A percentile compares a stretch with the other conserved stretches of the same genome.
These are phyloP conservation scores for Sebastes minor DNA, from an alignment of 2,797 vertebrate genomes.

Conservation along the genomic window DNA sequence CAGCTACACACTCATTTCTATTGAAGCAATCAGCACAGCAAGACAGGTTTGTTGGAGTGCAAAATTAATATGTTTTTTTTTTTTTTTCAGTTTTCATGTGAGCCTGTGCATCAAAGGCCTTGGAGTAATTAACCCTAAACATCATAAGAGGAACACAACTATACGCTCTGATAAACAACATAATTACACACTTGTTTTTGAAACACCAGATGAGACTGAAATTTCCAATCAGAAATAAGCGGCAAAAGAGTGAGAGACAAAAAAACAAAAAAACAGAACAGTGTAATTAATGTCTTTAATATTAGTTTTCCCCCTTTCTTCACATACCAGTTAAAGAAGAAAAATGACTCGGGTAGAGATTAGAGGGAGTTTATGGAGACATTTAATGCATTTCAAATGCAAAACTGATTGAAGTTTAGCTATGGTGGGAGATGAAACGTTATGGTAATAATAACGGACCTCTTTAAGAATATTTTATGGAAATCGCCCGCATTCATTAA, in stretches of 20 bases:
- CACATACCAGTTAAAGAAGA: slow-evolving; percentile 66
- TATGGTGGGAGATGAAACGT: slow-evolving; percentile 78
- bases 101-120: slow-evolving; percentile 66
- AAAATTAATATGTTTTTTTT: slow-evolving; percentile 57
- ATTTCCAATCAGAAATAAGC: slow-evolving; percentile 66
- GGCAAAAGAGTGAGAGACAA: neutral
- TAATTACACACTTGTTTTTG: slow-evolving; percentile 76
- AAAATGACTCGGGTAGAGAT: slow-evolving; percentile 73
- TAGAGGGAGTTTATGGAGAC: slow-evolving; percentile 75
- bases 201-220: slow-evolving; percentile 65
- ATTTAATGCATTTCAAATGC: slow-evolving; percentile 82
- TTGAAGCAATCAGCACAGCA: slow-evolving; percentile 56
- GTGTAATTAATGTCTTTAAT: slow-evolving; percentile 75
- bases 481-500: slow-evolving; percentile 86
- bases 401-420: slow-evolving; percentile 81
- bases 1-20: slow-evolving; percentile 25
- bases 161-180: slow-evolving; percentile 77
- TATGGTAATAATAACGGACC: slow-evolving; percentile 82
- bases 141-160: slow-evolving; percentile 73
- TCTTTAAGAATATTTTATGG: slow-evolving; percentile 89
- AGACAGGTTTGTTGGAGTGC: slow-evolving; percentile 64
- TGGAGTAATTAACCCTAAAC: slow-evolving; percentile 74
- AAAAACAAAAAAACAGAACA: slow-evolving; percentile 34
- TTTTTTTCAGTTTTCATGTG: slow-evolving; percentile 42
- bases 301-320: slow-evolving; percentile 68